Evolutionary conservation across 2,888 invertebrate genomes (phyloP).

Genomic region (Drosophila suboccidentalis): DNA sequence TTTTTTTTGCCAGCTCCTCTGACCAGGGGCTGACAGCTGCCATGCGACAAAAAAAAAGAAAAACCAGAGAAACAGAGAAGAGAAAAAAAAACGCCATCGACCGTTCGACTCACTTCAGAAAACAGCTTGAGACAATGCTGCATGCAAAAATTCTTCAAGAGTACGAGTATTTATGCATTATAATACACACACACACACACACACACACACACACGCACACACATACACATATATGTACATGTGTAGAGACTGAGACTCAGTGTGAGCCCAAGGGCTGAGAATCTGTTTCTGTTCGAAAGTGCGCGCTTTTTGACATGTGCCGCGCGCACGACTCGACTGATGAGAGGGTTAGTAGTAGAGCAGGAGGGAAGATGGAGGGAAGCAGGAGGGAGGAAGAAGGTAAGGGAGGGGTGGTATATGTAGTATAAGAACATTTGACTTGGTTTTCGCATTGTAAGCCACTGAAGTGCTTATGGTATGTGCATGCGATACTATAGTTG

Average conservation of each 20-base stretch:
- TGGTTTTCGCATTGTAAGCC: conserved; percentile 46
- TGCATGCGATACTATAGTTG: conserved; percentile 47
- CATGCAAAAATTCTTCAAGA: conserved; percentile 70
- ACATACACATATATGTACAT: not conserved
- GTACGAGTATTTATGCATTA: conserved; percentile 63
- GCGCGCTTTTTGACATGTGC: conserved; percentile 76
- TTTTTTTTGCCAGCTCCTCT: conserved; percentile 1
- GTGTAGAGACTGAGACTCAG: not conserved
- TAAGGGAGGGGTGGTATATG: not conserved
- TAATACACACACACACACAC: conserved; percentile 43
- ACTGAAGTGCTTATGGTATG: conserved; percentile 41
- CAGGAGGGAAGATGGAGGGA: conserved; percentile 1
- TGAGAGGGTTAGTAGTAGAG: not conserved
- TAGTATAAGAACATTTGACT: conserved; percentile 44
- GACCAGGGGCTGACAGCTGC: conserved; percentile 58
- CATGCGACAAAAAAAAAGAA: conserved; percentile 54
- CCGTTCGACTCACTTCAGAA: conserved; percentile 76
- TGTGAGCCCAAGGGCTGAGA: conserved; percentile 43
- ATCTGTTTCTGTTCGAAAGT: conserved; percentile 60
- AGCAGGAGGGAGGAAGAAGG: not conserved
- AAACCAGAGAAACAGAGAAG: not conserved
- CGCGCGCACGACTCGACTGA: conserved; percentile 66
- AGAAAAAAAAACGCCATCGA: conserved; percentile 47
- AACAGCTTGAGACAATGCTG: conserved; percentile 81
- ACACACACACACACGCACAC: conserved; percentile 12